phyloP scores from a whole-genome alignment of 2,113 vertebrate genomes.

The Lipotes vexillifer region DNA sequence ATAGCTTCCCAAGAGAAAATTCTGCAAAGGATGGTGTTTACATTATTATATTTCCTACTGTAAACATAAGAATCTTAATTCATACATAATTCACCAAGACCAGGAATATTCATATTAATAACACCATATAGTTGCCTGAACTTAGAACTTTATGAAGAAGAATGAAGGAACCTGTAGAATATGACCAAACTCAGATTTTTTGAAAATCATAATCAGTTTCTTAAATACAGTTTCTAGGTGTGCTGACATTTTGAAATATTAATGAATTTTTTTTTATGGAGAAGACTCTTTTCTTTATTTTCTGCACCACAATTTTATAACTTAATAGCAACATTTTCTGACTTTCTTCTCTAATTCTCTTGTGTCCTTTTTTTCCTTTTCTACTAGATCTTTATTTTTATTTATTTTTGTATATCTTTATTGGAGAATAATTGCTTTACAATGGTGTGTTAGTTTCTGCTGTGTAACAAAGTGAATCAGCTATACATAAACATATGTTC shows the following conservation, averaged over 20 bases:
- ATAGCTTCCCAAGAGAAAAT: neutral
- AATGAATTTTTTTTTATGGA: neutral
- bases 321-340: too few species aligned
- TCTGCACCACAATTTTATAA: too few species aligned
- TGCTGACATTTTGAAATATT: neutral
- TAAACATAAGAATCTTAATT: neutral
- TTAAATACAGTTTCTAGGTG: neutral
- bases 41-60: neutral
- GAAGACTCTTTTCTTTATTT: too few species aligned
- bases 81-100: neutral
- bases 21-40: neutral
- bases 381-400: too few species aligned
- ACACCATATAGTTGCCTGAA: neutral
- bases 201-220: slow-evolving; percentile 5
- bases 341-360: too few species aligned
- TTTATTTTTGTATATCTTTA: too few species aligned
- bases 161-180: neutral
- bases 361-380: too few species aligned
- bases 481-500: too few species aligned
- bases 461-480: too few species aligned
- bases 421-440: too few species aligned
- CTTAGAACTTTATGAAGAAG: neutral
- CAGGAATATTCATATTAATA: neutral
- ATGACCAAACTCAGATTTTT: neutral
- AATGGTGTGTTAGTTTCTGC: too few species aligned